phyloP scores from a whole-genome alignment of 2,113 vertebrate species.

The Orcinus orca region DNA sequence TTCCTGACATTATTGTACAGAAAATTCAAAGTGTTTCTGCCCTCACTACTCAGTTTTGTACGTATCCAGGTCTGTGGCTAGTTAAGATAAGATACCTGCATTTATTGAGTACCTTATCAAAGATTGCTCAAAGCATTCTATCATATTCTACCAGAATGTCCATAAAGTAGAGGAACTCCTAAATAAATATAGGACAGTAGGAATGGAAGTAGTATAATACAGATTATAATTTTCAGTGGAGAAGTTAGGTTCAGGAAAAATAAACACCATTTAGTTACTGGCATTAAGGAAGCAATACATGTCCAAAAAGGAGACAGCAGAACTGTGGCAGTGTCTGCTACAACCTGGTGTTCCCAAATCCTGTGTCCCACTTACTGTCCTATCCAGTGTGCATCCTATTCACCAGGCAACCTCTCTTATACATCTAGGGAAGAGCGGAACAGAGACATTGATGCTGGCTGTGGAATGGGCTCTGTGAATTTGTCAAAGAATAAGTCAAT shows the following conservation, averaged over 20 bases:
- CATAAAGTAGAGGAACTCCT: not conserved
- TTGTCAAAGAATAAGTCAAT: constrained; percentile 22
- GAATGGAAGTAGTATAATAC: not conserved
- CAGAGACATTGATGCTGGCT: not conserved
- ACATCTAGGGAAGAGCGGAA: too few species aligned
- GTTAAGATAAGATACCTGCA: not conserved
- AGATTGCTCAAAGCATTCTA: not conserved
- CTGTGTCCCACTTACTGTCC: not conserved
- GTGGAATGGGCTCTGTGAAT: not conserved
- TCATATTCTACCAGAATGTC: not conserved
- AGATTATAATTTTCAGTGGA: not conserved
- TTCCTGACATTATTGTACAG: not conserved
- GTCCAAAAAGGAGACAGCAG: not conserved
- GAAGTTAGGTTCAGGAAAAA: not conserved
- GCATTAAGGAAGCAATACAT: not conserved
- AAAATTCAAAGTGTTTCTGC: not conserved
- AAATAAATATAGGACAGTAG: not conserved
- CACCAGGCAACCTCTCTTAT: not conserved
- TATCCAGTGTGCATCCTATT: rapidly evolving
- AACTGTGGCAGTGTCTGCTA: not conserved
- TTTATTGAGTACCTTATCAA: not conserved
- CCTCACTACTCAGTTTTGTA: not conserved
- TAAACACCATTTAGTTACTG: not conserved
- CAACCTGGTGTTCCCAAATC: not conserved
- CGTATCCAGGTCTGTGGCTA: not conserved